phyloP scores from a whole-genome alignment of 53 echinoderm and acorn worm genomes.

The Apostichopus leukothele region DNA sequence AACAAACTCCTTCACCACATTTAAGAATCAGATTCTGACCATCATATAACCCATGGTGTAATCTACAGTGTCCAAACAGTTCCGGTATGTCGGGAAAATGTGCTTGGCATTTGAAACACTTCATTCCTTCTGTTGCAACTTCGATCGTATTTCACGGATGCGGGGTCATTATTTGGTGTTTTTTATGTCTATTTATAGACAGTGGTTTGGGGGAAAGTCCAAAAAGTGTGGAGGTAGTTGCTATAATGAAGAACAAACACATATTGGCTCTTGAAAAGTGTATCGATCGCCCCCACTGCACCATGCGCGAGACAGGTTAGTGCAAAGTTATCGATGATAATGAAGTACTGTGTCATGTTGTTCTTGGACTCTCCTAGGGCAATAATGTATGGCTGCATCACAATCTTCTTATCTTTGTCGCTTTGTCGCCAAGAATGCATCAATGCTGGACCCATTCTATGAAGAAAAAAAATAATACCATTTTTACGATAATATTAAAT shows the following conservation, averaged over 20 bases:
- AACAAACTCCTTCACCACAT: conserved; percentile 32
- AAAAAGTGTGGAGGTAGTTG: conserved; percentile 47
- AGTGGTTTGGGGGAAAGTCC: conserved; percentile 49
- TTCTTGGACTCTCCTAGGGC: conserved; percentile 39
- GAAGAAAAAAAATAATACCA: no score
- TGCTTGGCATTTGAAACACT: not conserved
- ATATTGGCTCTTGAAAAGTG: conserved; percentile 60
- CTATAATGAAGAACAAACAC: conserved; percentile 56
- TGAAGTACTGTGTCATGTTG: conserved; percentile 44
- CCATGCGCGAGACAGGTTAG: conserved; percentile 52
- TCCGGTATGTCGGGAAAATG: not conserved
- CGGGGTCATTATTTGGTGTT: not conserved
- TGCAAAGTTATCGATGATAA: conserved; percentile 56
- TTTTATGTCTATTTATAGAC: not conserved
- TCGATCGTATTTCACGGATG: conserved; percentile 24
- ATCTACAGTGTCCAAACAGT: not conserved
- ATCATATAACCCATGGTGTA: conserved; percentile 36
- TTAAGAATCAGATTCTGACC: conserved; percentile 39
- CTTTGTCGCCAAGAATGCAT: conserved; percentile 42
- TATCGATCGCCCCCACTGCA: conserved; percentile 53
- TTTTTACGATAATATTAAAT: no score
- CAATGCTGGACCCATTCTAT: conserved; percentile 50
- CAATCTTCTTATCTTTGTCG: not conserved
- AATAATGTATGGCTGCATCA: conserved; percentile 58
- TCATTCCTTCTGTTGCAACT: conserved; percentile 12